Evolutionary conservation across 2,888 invertebrate genomes (phyloP), one percentile per base, ranked within the genome.

Genomic region (Caenorhabditis doughertyi): DNA sequence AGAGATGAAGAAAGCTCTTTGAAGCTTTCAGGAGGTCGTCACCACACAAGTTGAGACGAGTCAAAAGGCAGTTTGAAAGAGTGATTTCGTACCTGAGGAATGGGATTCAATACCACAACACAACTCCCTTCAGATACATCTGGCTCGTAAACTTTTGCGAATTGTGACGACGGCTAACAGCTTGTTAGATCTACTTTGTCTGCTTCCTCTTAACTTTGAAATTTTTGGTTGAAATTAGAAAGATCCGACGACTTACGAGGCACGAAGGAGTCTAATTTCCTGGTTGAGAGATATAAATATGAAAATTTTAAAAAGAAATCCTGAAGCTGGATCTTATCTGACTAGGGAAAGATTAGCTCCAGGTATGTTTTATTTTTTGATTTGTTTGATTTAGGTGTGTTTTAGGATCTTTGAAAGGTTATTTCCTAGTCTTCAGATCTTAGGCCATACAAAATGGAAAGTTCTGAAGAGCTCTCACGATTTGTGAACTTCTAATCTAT

Each of bases 21-120:
- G 68, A 68, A 23, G 18, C 42, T 74, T 65, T 74, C 74, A 51
- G 76, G n/a, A 67, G 56, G 73, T 53, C 72, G 72, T 29, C 35
- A 39, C 39, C n/a, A 32, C 51, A 32, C 39, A 71, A 64, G 55
- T 65, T 55, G 71, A 68, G 64, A 70, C 32, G 47, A 62, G 44
- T n/a, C 44, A 64, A 47, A 18, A 49, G 8, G 23, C 42, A 39
- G 35, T 32, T 21, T 25, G 9, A n/a, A 32, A 47, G 29, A 76
- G 76, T 76, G 76, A 76, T 76, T 77, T 77, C 39, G 68, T 68
- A 68, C 77, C 77, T 77, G 68, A 62, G 68, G 32, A 68, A 77
- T 77, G 68, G 62, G 77, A 68, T 77, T 68, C 77, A 39, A 67
- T 58, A 76, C 67, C 55, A 64, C 67, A 47, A 47, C 51, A 67